Evolutionary conservation across 2,113 vertebrate species (phyloP).

Genomic region (Pelusios castaneus): DNA sequence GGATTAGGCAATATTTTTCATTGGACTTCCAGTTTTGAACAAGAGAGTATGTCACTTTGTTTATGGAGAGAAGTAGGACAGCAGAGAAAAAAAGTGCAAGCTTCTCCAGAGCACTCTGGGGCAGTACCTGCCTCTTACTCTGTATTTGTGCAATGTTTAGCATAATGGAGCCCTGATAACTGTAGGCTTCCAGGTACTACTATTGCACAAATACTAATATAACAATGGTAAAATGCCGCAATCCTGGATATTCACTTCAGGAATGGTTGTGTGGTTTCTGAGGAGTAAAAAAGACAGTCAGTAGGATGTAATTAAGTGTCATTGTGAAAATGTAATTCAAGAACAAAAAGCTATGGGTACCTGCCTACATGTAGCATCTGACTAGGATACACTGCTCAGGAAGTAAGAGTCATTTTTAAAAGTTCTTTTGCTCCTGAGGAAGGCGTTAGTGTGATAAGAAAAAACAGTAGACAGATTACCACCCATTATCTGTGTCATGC

Average conservation of each 20-base stretch:
- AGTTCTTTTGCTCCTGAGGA: not conserved
- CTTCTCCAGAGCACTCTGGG: not conserved
- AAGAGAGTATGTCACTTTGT: not conserved
- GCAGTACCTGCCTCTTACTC: not conserved
- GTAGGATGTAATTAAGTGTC: not conserved
- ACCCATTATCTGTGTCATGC: not conserved
- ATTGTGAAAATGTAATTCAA: not conserved
- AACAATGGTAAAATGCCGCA: not conserved
- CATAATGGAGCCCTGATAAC: accelerated
- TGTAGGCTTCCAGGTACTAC: not conserved
- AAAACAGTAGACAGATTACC: not conserved
- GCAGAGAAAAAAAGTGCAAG: not conserved
- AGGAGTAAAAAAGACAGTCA: not conserved
- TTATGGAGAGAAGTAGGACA: accelerated
- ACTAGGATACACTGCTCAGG: not conserved
- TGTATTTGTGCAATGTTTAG: not conserved
- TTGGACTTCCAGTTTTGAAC: not conserved
- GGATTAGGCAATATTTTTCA: not conserved
- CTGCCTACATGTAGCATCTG: not conserved
- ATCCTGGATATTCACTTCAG: not conserved
- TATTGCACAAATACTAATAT: not conserved
- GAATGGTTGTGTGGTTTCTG: not conserved
- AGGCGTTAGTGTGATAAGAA: not conserved
- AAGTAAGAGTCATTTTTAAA: not conserved
- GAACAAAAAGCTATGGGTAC: not conserved